Percentiles rank a stretch among this genome's conserved stretches.
Evolutionary conservation across 2,888 invertebrate species (phyloP).

Genomic region (Helobdella robusta): DNA sequence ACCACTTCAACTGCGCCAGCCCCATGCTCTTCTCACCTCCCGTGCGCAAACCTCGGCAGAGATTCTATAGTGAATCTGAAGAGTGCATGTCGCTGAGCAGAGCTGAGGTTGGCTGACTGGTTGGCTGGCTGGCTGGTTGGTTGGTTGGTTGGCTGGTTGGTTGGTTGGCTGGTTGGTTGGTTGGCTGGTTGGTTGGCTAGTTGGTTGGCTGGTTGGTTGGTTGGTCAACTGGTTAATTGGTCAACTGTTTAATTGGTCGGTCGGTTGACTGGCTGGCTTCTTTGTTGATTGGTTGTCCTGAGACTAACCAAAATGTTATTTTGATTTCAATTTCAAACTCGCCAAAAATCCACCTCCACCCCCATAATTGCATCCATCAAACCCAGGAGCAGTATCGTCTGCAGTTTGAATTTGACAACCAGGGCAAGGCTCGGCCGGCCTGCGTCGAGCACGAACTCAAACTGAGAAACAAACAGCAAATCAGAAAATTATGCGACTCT

Average conservation of each 20-base stretch:
- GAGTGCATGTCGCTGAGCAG: conserved; percentile 20
- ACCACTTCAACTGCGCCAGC: conserved; percentile 27
- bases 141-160: too few relatives aligned
- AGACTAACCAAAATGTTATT: too few relatives aligned
- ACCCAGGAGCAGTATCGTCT: conserved; percentile 45
- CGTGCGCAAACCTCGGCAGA: conserved; percentile 34
- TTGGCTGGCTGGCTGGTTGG: too few relatives aligned
- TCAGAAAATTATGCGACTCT: conserved; percentile 40
- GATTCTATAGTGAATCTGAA: conserved; percentile 37
- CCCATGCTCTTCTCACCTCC: conserved; percentile 29
- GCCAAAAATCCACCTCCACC: too few relatives aligned
- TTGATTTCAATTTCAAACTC: too few relatives aligned
- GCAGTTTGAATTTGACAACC: conserved; percentile 35
- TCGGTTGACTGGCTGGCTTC: not conserved
- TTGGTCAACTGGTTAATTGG: too few relatives aligned
- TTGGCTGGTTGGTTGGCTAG: too few relatives aligned
- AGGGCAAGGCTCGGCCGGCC: conserved; percentile 44
- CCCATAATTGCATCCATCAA: too few relatives aligned
- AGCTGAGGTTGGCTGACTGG: conserved; percentile 16
- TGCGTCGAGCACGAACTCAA: conserved; percentile 49
- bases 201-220: too few relatives aligned
- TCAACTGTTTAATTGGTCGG: too few relatives aligned
- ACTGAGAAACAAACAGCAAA: conserved; percentile 39
- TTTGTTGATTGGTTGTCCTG: not conserved
- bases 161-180: too few relatives aligned